Evolutionary conservation across 2,888 invertebrate species (phyloP), one percentile per base, ranked within the genome.

Genomic region (Pardosa pseudoannulata): DNA sequence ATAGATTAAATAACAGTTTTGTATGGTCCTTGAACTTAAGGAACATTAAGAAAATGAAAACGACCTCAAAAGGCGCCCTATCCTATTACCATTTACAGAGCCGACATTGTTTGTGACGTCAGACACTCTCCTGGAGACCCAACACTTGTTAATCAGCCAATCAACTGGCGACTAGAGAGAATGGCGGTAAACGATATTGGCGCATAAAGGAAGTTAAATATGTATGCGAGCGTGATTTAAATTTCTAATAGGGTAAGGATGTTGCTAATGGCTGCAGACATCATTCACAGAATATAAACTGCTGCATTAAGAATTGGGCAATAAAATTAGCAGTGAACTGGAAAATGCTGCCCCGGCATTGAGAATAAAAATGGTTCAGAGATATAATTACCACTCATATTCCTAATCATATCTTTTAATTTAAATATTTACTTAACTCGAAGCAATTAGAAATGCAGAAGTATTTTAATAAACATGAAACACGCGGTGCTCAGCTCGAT

Each of bases 1-100:
- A 73, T 41, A 73, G 46, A 85, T 85, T 78, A 78, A 85, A 72
- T 85, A 85, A 73, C 78, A 39, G 62, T 68, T 68, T 62, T 16
- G 27, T 64, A 73, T 67, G 72, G 71, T 28, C 67, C 83, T 78
- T 85, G 78, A 78, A 73, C 72, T 78, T 75, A 32, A 67, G 62
- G 56, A 27, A 36, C 31, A 67, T 50, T 31, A 78, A 50, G 72
- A 65, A 78, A 65, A 65, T 36, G 50, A 72, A 72, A 73, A 73
- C 39, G 78, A 31, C 73, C 41, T 67, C 29, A 71, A 29, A 67
- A 68, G 13, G 41, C 65, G 46, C 23, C 23, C 27, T 36, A 81
- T 75, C 70, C 46, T 27, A 50, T 72, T 78, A 73, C 67, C 56
- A 39, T 56, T 28, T 50, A 85, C 67, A 78, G 71, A 72, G 19